phyloP scores from a whole-genome alignment of 2,888 invertebrate genomes.

The Erpobdella octoculata region DNA sequence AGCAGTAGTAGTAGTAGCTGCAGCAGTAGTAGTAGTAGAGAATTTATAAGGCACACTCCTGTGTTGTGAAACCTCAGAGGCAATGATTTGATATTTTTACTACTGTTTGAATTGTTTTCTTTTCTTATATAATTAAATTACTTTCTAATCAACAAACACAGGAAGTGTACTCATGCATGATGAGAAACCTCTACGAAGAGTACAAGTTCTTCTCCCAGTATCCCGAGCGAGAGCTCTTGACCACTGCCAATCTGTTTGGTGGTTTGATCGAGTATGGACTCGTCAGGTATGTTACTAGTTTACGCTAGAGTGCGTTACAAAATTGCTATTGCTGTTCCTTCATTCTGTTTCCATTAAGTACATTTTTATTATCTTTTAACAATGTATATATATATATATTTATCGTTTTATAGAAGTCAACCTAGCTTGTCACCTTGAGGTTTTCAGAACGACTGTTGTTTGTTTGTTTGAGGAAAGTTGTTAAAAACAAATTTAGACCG shows the following conservation, averaged over 20 bases:
- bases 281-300: slow-evolving; percentile 61
- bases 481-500: too few species aligned
- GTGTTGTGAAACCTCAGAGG: too few species aligned
- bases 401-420: background rate
- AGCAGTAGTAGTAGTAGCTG: too few species aligned
- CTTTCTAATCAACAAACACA: too few species aligned
- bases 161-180: slow-evolving; percentile 81
- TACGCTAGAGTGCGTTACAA: background rate
- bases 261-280: slow-evolving; percentile 91
- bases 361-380: background rate
- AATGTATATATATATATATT: background rate
- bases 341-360: background rate
- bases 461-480: too few species aligned
- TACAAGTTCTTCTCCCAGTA: slow-evolving; percentile 97
- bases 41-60: too few species aligned
- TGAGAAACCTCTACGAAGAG: slow-evolving; percentile 93
- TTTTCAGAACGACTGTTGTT: too few species aligned
- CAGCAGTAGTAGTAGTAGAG: too few species aligned
- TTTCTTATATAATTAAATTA: too few species aligned
- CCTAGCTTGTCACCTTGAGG: too few species aligned
- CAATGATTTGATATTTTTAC: too few species aligned
- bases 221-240: slow-evolving; percentile 91
- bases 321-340: background rate
- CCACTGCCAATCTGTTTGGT: slow-evolving; percentile 93
- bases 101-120: too few species aligned